Conservation (phyloP, 2,888 invertebrate species). For the Phengaris alcon region DNA sequence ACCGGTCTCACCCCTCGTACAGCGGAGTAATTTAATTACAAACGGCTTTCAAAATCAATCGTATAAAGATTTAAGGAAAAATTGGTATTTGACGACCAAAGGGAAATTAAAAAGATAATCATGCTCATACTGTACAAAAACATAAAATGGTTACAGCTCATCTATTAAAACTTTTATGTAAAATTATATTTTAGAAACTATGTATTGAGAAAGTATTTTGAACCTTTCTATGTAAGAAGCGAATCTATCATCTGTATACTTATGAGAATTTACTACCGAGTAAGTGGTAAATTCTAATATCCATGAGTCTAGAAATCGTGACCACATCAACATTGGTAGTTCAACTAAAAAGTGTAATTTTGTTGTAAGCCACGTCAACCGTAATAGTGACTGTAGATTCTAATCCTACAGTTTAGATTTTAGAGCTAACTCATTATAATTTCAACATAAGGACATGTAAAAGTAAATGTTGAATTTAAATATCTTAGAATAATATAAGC, state of each 20-base stretch:
- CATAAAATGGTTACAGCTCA: too few relatives aligned
- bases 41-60: slow-evolving; percentile 8
- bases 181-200: too few relatives aligned
- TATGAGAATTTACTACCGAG: too few relatives aligned
- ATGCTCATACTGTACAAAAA: neutral
- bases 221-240: too few relatives aligned
- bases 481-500: too few relatives aligned
- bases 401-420: neutral
- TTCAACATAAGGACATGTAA: neutral
- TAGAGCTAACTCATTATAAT: neutral
- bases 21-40: slow-evolving; percentile 40
- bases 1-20: slow-evolving; percentile 35
- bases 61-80: neutral
- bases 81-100: neutral
- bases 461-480: too few relatives aligned
- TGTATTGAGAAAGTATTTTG: too few relatives aligned
- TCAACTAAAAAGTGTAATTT: slow-evolving; percentile 10
- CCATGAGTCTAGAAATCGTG: slow-evolving; percentile 12
- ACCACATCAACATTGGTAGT: neutral
- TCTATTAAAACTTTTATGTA: too few relatives aligned
- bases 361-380: slow-evolving; percentile 14
- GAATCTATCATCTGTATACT: too few relatives aligned
- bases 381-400: neutral
- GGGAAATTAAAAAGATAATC: neutral
- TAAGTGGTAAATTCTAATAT: too few relatives aligned